Evolutionary conservation across 1,140 invertebrate species (phyloP).

Genomic region (Drosophila rufa): DNA sequence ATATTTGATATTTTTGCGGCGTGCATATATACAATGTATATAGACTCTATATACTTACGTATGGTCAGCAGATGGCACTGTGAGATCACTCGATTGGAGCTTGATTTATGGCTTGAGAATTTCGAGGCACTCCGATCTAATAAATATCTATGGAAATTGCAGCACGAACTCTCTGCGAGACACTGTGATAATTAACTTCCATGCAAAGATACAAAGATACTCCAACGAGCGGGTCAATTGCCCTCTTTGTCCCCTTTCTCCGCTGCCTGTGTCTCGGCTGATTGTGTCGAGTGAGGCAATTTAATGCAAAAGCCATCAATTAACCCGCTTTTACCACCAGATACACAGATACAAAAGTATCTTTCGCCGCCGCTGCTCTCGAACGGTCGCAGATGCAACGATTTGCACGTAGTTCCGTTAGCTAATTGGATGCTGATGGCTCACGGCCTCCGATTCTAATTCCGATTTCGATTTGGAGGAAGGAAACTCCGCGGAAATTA

Average conservation of each 20-base stretch:
- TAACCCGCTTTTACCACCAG: constrained; percentile 74
- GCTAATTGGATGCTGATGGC: constrained; percentile 72
- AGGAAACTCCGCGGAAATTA: constrained; percentile 48
- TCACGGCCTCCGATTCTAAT: constrained; percentile 25
- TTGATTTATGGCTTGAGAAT: constrained; percentile 69
- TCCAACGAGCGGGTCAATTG: constrained; percentile 42
- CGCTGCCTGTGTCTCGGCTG: constrained; percentile 29
- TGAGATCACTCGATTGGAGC: constrained; percentile 44
- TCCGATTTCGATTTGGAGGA: constrained; percentile 35
- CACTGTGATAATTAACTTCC: constrained; percentile 79
- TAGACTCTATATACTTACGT: constrained; percentile 9
- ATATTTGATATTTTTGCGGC: background rate
- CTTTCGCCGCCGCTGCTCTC: constrained; percentile 30
- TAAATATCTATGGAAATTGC: constrained; percentile 77
- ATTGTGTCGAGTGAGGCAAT: constrained; percentile 75
- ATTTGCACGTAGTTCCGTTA: constrained; percentile 83
- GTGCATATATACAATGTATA: constrained; percentile 13
- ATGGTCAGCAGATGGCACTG: constrained; percentile 52
- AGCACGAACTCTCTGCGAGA: constrained; percentile 69
- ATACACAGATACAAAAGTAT: constrained; percentile 46
- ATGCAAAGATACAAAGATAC: constrained; percentile 66
- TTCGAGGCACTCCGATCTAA: constrained; percentile 61
- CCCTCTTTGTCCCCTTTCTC: background rate
- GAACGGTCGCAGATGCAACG: constrained; percentile 58
- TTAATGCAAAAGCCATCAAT: constrained; percentile 84